Evolutionary conservation across 1,140 invertebrate species (phyloP).

Genomic region (Aethina tumida): DNA sequence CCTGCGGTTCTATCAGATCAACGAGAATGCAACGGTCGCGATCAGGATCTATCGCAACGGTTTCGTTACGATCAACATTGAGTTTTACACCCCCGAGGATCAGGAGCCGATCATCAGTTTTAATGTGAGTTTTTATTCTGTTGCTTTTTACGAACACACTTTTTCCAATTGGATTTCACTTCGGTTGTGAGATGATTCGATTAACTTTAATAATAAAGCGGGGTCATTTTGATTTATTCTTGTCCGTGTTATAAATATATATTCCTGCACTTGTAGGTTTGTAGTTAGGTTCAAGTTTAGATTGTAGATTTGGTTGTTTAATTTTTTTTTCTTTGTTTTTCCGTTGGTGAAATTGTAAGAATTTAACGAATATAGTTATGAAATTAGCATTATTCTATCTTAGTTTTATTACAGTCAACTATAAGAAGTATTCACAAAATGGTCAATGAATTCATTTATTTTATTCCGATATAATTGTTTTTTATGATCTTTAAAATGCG

Average conservation of each 20-base stretch:
- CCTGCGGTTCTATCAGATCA: conserved; percentile 55
- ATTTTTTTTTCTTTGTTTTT: too few species aligned
- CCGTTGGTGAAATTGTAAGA: too few species aligned
- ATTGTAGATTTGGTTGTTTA: background rate
- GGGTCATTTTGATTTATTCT: background rate
- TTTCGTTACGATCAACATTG: conserved; percentile 66
- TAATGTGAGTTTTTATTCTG: conserved; percentile 69
- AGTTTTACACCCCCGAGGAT: conserved; percentile 65
- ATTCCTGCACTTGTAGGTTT: background rate
- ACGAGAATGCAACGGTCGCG: conserved; percentile 55
- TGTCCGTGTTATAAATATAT: background rate
- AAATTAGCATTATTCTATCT: too few species aligned
- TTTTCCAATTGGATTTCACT: background rate
- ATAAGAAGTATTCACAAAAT: too few species aligned
- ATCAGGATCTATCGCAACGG: conserved; percentile 62
- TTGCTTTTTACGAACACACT: too few species aligned
- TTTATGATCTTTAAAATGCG: too few species aligned
- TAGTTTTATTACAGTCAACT: too few species aligned
- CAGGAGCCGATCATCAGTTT: conserved; percentile 59
- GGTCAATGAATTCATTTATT: too few species aligned
- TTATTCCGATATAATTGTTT: too few species aligned
- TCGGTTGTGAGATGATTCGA: too few species aligned
- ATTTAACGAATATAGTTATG: too few species aligned
- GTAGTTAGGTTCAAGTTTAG: background rate
- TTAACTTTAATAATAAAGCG: background rate